A percentile compares a stretch with the other conserved stretches of the same genome.
Conservation (phyloP, 2,797 vertebrate genomes). For the Furcifer pardalis region DNA sequence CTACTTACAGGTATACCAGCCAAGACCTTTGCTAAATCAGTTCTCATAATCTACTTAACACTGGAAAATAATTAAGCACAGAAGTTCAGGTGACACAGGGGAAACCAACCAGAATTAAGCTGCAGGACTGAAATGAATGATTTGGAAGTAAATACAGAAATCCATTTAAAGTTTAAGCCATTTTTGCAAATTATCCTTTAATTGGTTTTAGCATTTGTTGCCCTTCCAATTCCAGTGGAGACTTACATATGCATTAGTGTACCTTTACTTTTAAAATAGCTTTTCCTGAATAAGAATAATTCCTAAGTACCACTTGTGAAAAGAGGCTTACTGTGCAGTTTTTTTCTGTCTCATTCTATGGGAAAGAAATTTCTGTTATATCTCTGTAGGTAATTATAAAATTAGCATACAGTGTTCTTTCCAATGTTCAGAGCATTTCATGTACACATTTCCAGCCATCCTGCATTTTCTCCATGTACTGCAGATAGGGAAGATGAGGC, state of each 20-base stretch:
- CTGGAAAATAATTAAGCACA: background rate
- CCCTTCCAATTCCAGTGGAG: background rate
- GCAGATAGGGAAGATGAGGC: background rate
- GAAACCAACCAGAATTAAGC: background rate
- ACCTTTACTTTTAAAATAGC: background rate
- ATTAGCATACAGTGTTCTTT: background rate
- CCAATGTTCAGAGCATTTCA: background rate
- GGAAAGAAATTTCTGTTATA: background rate
- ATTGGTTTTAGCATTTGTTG: background rate
- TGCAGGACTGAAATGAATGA: background rate
- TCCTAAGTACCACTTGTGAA: background rate
- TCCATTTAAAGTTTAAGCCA: background rate
- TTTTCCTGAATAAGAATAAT: background rate
- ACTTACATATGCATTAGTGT: background rate
- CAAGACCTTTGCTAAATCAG: background rate
- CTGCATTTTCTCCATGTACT: background rate
- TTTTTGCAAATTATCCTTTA: background rate
- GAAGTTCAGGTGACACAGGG: background rate
- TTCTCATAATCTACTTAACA: background rate
- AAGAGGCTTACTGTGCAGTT: background rate
- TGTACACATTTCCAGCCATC: background rate
- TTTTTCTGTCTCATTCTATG: background rate
- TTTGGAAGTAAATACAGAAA: background rate
- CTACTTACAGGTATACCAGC: conserved; percentile 68
- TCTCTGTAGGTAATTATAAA: too few relatives aligned